Conservation (phyloP, 2,113 vertebrate genomes). For the Megaceryle maxima region DNA sequence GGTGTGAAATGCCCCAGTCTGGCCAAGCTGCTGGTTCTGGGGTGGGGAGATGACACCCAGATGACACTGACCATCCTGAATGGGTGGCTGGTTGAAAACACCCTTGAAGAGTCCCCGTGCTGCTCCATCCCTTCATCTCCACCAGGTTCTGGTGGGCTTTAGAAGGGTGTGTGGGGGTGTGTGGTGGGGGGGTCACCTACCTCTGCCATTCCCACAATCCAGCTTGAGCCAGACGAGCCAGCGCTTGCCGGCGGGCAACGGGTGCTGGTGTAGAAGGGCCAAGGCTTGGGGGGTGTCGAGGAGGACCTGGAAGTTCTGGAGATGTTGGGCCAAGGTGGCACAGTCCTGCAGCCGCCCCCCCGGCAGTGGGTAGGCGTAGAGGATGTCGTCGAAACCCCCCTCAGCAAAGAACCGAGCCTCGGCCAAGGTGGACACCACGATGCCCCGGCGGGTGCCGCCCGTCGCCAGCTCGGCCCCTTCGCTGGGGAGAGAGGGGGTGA, state of each 20-base stretch:
- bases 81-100: too few relatives aligned
- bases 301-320: constrained; percentile 80
- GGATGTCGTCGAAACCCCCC: constrained; percentile 86
- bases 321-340: constrained; percentile 69
- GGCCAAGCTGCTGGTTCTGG: neutral
- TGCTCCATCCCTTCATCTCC: neutral
- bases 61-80: too few relatives aligned
- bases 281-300: constrained; percentile 75
- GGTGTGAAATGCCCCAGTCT: fast-evolving
- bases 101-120: fast-evolving
- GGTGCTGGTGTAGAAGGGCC: constrained; percentile 63
- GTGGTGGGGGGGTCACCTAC: constrained; percentile 24
- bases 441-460: constrained; percentile 72
- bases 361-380: constrained; percentile 80
- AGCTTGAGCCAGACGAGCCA: constrained; percentile 86
- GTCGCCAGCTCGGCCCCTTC: constrained; percentile 84
- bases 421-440: constrained; percentile 83
- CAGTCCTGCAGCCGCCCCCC: constrained; percentile 79
- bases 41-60: too few relatives aligned
- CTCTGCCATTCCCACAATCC: constrained; percentile 83
- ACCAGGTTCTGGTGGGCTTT: too few relatives aligned
- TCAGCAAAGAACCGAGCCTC: constrained; percentile 81
- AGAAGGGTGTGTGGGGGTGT: too few relatives aligned
- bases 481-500: too few relatives aligned
- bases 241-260: constrained; percentile 47